A percentile compares a stretch with the other conserved stretches of the same genome.
These are phyloP conservation scores for Scatophagus argus DNA, from an alignment of 2,113 vertebrate genomes.

Conservation along the genomic window DNA sequence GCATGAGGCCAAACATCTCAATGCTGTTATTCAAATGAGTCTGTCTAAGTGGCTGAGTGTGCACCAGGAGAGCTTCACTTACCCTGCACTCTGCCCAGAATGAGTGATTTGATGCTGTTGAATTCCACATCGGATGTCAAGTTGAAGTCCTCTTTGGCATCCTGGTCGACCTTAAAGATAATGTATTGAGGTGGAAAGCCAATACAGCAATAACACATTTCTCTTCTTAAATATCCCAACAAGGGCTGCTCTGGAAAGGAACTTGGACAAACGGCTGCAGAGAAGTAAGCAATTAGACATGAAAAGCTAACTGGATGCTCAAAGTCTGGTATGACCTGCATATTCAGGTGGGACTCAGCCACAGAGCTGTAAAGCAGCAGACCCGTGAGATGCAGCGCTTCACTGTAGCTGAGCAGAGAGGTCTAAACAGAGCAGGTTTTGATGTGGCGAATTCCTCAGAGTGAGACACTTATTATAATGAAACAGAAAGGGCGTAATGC, in stretches of 20 bases:
- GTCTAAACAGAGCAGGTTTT: slow-evolving; percentile 8
- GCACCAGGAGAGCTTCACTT: slow-evolving; percentile 69
- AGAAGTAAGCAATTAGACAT: neutral
- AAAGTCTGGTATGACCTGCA: slow-evolving; percentile 13
- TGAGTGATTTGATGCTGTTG: slow-evolving; percentile 89
- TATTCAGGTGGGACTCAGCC: slow-evolving; percentile 15
- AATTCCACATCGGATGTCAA: slow-evolving; percentile 90
- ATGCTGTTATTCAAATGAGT: slow-evolving; percentile 53
- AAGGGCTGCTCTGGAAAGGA: neutral
- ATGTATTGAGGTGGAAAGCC: slow-evolving; percentile 1
- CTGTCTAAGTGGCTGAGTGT: slow-evolving; percentile 5
- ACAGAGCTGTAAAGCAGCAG: neutral
- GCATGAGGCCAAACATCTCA: slow-evolving; percentile 27
- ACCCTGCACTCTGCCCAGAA: slow-evolving; percentile 91
- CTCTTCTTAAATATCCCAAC: slow-evolving; percentile 10
- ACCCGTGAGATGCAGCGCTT: neutral
- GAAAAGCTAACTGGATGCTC: neutral
- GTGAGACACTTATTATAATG: slow-evolving; percentile 12
- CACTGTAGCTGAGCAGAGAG: slow-evolving; percentile 6
- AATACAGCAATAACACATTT: neutral
- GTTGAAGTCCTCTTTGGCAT: slow-evolving; percentile 86
- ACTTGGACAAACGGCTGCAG: neutral
- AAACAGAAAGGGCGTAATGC: neutral
- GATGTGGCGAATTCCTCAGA: neutral
- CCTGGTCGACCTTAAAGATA: slow-evolving; percentile 88